phyloP scores from a whole-genome alignment of 1,140 invertebrate genomes.

The Bombus sylvicola region DNA sequence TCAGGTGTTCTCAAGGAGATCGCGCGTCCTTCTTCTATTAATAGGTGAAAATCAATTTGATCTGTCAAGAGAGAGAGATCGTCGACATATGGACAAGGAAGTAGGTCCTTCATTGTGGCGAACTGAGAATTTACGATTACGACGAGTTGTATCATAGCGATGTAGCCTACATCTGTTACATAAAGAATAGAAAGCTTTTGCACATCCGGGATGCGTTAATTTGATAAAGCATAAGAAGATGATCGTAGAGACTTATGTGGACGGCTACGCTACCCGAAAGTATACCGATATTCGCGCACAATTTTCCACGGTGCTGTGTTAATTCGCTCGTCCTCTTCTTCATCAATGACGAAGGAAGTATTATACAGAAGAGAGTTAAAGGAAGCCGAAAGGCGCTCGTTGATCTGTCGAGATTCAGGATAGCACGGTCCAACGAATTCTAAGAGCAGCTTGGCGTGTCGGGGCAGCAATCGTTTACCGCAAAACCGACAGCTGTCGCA shows the following conservation, averaged over 20 bases:
- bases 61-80: background rate
- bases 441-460: conserved; percentile 24
- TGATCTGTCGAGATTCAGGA: conserved; percentile 11
- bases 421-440: conserved; percentile 21
- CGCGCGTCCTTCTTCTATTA: background rate
- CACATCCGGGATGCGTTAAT: conserved; percentile 42
- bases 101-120: conserved; percentile 29
- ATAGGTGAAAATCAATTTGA: conserved; percentile 40
- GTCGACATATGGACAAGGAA: conserved; percentile 6
- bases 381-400: background rate
- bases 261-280: background rate
- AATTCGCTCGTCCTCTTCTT: background rate
- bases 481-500: conserved; percentile 48
- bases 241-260: background rate
- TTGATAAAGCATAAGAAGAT: conserved; percentile 3
- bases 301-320: background rate
- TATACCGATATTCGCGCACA: background rate
- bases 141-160: conserved; percentile 23
- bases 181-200: conserved; percentile 30
- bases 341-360: no score
- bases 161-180: conserved; percentile 17
- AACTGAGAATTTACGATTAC: conserved; percentile 17
- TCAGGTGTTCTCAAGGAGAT: conserved; percentile 7
- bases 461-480: conserved; percentile 41
- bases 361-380: no score